Base-by-base conservation (phyloP, 1,140 invertebrate genomes). In the Diabrotica virgifera region DNA sequence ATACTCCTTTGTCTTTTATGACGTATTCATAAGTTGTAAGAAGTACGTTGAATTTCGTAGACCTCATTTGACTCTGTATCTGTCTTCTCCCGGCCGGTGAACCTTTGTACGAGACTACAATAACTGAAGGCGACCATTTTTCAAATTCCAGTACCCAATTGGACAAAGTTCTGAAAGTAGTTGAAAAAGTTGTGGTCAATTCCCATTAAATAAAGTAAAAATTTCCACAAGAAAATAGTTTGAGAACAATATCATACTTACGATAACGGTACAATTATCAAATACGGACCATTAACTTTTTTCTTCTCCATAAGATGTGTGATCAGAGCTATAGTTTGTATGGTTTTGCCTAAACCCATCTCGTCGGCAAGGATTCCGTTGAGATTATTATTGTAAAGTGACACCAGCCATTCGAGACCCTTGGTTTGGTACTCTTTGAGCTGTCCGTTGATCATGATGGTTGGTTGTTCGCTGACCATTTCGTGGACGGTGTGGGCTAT, bases 131-230 rank as follows among this genome's bases (percentile, higher is more conserved):
- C 81, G 96, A 99, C 97, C 97, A 99, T 81, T 99, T 99, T 80
- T 99, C 99, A 73, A 97, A 95, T 81, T 99, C 98, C 91, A 99
- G 96, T 82, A 99, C 97, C 98, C 98, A 99, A 83, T 99, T 99
- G 36, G 99, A 85, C 91, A 99, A 97, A 12, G 99, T 97, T 8
- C 56, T 58, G 14, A 40, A 37, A 53, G 24, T 24, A 24, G 24
- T n/a, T n/a, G n/a, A n/a, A n/a, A 24, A 24, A 24, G 4, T 24
- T 24, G 24, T 24, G 4, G 24, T 24, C 4, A 4, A 24, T 24
- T 24, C 24, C 1, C 4, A 24, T 24, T 24, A 24, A 76, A 38
- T 80, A 81, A 72, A 52, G 60, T 36, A 46, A 62, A 70, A 55
- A 65, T 57, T 46, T 37, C 35, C 3, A 67, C 54, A 50, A n/a